Conservation (phyloP, 2,113 vertebrate species). For the Dinomys branickii region DNA sequence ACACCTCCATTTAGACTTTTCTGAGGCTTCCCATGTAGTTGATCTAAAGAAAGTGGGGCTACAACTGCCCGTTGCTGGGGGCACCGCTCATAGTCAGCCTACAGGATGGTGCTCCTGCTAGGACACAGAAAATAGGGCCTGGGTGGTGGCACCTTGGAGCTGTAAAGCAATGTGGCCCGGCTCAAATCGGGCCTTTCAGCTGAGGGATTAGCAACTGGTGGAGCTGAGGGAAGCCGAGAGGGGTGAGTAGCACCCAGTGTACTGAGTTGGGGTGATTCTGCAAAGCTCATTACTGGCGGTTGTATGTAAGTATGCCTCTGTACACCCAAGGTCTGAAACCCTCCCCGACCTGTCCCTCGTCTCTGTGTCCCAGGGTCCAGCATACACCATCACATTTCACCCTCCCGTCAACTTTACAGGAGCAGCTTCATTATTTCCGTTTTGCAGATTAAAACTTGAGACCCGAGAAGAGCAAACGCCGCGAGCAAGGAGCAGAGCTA, state of each 20-base stretch:
- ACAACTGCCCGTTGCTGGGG: not conserved
- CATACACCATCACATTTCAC: not conserved
- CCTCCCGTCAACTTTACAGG: not conserved
- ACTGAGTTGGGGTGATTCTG: not conserved
- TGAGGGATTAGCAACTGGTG: not conserved
- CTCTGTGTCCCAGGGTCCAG: not conserved
- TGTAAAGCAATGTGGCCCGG: not conserved
- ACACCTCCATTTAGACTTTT: not conserved
- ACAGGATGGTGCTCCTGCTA: not conserved
- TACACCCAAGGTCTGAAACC: not conserved
- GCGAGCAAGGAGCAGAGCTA: not conserved
- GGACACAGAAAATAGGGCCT: not conserved
- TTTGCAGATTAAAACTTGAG: constrained; percentile 15
- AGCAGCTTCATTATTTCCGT: not conserved
- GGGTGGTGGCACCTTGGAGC: not conserved
- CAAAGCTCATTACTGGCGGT: not conserved
- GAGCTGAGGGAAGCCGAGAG: not conserved
- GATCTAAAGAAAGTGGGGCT: not conserved
- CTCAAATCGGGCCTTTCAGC: not conserved
- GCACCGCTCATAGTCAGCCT: not conserved
- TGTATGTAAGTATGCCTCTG: not conserved
- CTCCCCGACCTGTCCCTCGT: not conserved
- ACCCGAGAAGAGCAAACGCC: not conserved
- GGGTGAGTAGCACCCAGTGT: too few species aligned
- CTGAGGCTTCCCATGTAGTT: not conserved